Conservation (phyloP, 2,888 invertebrate genomes). For the Ochropleura leucogaster region DNA sequence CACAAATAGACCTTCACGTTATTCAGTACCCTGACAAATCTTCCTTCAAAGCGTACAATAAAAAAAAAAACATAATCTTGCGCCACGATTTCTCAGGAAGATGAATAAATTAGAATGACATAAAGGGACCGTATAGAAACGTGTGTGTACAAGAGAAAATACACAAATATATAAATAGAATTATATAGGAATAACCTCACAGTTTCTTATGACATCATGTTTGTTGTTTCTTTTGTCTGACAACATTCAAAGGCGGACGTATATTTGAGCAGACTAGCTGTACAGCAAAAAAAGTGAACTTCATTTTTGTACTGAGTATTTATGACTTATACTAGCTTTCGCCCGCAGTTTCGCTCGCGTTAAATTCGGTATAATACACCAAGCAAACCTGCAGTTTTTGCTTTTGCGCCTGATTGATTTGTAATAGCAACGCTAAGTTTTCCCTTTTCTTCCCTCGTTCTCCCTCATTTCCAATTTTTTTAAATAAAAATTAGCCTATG, state of each 20-base stretch:
- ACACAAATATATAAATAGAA: constrained; percentile 2
- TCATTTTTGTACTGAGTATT: not conserved
- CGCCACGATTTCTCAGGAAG: not conserved
- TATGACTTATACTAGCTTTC: not conserved
- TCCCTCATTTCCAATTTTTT: no score
- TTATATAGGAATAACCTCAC: constrained; percentile 16
- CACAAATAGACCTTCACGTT: constrained; percentile 16
- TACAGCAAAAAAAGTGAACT: not conserved
- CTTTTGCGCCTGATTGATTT: no score
- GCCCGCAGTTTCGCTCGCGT: no score
- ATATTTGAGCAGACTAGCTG: not conserved
- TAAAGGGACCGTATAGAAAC: constrained; percentile 3
- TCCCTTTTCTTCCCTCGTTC: no score
- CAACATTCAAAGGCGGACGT: not conserved
- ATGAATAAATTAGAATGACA: constrained; percentile 42
- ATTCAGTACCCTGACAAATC: constrained; percentile 21
- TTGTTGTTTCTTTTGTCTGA: not conserved
- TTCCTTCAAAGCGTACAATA: constrained; percentile 9
- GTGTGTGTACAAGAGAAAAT: not conserved
- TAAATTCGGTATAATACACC: no score
- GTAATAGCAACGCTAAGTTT: no score
- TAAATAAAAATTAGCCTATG: no score
- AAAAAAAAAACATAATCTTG: constrained; percentile 6
- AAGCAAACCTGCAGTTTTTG: no score
- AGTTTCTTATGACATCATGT: constrained; percentile 13